phyloP scores from a whole-genome alignment of 2,797 vertebrate genomes.

The Telmatherina bonti region DNA sequence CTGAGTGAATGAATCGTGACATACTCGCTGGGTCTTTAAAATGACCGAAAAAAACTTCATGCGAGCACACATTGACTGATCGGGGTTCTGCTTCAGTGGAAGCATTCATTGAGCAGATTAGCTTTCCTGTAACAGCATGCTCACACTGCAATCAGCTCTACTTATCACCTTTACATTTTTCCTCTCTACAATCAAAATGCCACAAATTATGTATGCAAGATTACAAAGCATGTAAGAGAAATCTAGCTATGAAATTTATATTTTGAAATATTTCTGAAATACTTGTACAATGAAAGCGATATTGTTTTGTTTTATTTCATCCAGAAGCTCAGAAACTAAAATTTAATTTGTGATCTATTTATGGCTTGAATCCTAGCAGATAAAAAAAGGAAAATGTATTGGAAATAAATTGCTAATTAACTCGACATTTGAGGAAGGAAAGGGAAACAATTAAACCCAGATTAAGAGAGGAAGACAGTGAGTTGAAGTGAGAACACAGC shows the following conservation, averaged over 20 bases:
- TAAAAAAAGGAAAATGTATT: too few species aligned
- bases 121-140: background rate
- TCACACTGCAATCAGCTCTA: background rate
- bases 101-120: background rate
- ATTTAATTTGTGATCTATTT: background rate
- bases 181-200: background rate
- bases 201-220: too few species aligned
- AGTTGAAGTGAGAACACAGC: constrained; percentile 16
- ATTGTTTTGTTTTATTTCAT: background rate
- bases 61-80: too few species aligned
- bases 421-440: background rate
- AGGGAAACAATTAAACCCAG: background rate
- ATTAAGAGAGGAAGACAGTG: background rate
- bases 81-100: background rate
- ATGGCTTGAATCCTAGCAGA: background rate
- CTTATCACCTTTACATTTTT: background rate
- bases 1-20: too few species aligned
- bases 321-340: background rate
- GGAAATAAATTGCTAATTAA: background rate
- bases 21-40: too few species aligned
- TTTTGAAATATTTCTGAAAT: background rate
- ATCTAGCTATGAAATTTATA: constrained; percentile 1
- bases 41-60: too few species aligned
- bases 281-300: background rate
- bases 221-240: background rate